Percentiles rank a stretch among this genome's conserved stretches.
phyloP scores from a whole-genome alignment of 23 tunicate species.

The Ciona savignyi region DNA sequence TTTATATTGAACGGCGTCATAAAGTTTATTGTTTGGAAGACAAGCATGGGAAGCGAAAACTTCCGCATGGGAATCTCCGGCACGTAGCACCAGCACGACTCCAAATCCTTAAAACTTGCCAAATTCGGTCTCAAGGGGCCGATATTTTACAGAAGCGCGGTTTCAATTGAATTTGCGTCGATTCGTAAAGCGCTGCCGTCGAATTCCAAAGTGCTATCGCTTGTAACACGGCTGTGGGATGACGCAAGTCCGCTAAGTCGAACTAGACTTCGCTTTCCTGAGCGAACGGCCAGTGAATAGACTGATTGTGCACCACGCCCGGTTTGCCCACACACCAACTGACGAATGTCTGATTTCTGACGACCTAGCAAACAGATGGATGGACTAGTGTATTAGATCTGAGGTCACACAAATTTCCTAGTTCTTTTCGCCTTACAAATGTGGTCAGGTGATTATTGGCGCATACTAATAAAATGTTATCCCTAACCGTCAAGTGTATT shows the following conservation, averaged over 20 bases:
- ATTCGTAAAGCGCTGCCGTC: not conserved
- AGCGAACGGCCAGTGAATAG: not conserved
- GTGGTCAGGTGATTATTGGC: no score
- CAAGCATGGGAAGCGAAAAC: not conserved
- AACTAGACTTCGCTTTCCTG: not conserved
- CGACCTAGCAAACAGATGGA: not conserved
- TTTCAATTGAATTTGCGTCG: not conserved
- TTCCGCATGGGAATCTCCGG: not conserved
- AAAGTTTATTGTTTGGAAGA: not conserved
- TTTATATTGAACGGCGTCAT: not conserved
- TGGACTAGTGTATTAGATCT: not conserved
- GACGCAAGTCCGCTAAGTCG: not conserved
- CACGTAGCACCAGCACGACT: no score
- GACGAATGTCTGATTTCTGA: not conserved
- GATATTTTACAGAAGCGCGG: not conserved
- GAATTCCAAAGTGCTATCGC: not conserved
- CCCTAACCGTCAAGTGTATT: no score
- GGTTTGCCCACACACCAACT: not conserved
- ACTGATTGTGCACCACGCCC: not conserved
- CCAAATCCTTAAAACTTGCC: no score
- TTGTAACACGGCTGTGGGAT: not conserved
- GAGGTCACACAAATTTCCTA: no score
- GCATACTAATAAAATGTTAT: no score
- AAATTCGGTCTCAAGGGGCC: not conserved
- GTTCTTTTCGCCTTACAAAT: no score